A percentile compares a stretch with the other conserved stretches of the same genome.
These are phyloP conservation scores for Andrena chrysosceles DNA, from an alignment of 2,888 invertebrate species.

Conservation along the genomic window DNA sequence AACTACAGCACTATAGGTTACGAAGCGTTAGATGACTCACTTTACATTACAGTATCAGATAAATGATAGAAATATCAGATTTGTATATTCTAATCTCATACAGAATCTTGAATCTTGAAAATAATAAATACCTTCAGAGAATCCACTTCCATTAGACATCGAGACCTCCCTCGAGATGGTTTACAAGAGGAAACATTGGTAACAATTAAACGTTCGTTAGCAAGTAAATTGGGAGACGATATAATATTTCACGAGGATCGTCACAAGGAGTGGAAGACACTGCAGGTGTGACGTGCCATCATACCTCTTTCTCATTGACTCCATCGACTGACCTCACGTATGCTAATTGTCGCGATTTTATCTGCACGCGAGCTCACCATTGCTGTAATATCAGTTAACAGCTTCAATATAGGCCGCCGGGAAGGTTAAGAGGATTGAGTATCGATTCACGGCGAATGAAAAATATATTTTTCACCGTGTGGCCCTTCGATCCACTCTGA, in stretches of 20 bases:
- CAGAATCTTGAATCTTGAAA: not conserved
- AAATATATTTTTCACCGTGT: not conserved
- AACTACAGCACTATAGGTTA: not conserved
- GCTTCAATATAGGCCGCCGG: slow-evolving; percentile 47
- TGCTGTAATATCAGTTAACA: slow-evolving; percentile 61
- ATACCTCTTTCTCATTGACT: slow-evolving; percentile 48
- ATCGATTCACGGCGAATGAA: slow-evolving; percentile 34
- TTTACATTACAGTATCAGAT: not conserved
- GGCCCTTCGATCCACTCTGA: not conserved
- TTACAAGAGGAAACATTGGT: not conserved
- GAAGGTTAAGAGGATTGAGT: slow-evolving; percentile 20
- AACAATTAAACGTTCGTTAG: not conserved
- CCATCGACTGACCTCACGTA: slow-evolving; percentile 79
- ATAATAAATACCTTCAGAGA: not conserved
- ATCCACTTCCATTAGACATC: not conserved
- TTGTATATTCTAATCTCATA: no score
- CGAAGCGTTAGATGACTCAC: not conserved
- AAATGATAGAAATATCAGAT: not conserved
- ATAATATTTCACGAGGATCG: slow-evolving; percentile 19
- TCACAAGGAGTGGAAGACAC: slow-evolving; percentile 56
- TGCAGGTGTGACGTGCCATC: slow-evolving; percentile 60
- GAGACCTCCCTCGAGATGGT: not conserved
- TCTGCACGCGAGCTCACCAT: slow-evolving; percentile 79
- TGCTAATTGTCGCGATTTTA: slow-evolving; percentile 81
- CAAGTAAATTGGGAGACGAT: not conserved